Base-by-base conservation (phyloP, 1,140 invertebrate genomes). In the Phenacoccus solenopsis region DNA sequence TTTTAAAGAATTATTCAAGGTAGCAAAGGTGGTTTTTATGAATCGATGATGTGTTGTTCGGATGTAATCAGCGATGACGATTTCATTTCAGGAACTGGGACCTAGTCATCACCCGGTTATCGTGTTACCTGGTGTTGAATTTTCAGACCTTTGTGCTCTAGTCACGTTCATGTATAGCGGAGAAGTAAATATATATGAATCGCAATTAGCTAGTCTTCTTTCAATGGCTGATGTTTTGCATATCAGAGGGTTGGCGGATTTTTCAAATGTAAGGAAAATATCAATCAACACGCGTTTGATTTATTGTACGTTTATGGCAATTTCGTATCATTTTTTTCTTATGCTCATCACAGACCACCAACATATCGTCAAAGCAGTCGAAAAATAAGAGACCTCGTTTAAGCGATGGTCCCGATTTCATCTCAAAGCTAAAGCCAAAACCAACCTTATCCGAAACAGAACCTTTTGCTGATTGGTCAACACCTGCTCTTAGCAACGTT, bases 101-200 rank as follows among this genome's bases (percentile, higher is more conserved):
- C 80, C 83, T 1, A 82, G 86, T 30, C 87, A 87, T 77, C 90
- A 92, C 82, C 90, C 90, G 13, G 86, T 94, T 25, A 89, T 94
- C 32, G 86, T 94, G 21, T 84, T 94, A 70, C 85, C 90, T 70
- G 89, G 90, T 21, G 89, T 90, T 70, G 86, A 88, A 71, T 89
- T 88, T 74, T 83, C 85, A 25, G 90, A 93, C 78, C 81, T 95
- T 59, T 86, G 87, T 71, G 87, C 90, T 0, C 84, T 95, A 64
- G 85, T 95, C 9, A 90, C 89, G 0, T 95, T 94, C 79, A 94
- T 96, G 88, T 96, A 96, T 79, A 88, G 88, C 59, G 93, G 93
- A 22, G 91, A 95, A 80, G 92, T 94, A 70, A 91, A 92, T 73
- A 89, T 94, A 32, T 88, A 88, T 69, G 87, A 91, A 78, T 85